Conservation (phyloP, 1,140 invertebrate species). For the Caenorhabditis remanei region DNA sequence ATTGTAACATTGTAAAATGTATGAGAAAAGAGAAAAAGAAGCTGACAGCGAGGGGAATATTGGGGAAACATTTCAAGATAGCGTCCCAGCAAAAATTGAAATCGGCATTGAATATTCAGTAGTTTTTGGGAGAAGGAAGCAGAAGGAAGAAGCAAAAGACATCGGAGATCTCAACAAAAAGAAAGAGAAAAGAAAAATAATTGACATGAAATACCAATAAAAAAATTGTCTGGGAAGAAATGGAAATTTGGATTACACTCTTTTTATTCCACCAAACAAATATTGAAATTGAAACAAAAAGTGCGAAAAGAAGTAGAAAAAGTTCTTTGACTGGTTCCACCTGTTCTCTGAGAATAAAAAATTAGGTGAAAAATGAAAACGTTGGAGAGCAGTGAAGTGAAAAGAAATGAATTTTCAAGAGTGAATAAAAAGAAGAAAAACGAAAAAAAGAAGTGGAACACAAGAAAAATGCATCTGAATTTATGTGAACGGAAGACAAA, state of each 20-base stretch:
- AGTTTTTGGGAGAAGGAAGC: constrained; percentile 7
- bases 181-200: not conserved
- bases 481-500: not conserved
- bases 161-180: constrained; percentile 17
- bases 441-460: not conserved
- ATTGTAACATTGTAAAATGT: too few species aligned
- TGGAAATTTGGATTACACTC: not conserved
- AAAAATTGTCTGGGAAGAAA: not conserved
- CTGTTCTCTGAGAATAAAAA: constrained; percentile 8
- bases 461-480: not conserved
- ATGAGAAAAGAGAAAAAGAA: not conserved
- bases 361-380: not conserved
- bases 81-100: constrained; percentile 28
- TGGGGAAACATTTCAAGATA: not conserved
- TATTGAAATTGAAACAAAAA: not conserved
- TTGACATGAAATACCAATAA: constrained; percentile 1
- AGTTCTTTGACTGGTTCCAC: not conserved
- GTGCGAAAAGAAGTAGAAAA: not conserved
- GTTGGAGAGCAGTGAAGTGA: not conserved
- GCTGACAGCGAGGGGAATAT: not conserved
- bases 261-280: too few species aligned
- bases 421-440: not conserved
- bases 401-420: not conserved
- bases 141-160: constrained; percentile 12
- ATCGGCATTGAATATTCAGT: constrained; percentile 41